Evolutionary conservation across 2,113 vertebrate genomes (phyloP).

Genomic region (Ranitomeya variabilis): DNA sequence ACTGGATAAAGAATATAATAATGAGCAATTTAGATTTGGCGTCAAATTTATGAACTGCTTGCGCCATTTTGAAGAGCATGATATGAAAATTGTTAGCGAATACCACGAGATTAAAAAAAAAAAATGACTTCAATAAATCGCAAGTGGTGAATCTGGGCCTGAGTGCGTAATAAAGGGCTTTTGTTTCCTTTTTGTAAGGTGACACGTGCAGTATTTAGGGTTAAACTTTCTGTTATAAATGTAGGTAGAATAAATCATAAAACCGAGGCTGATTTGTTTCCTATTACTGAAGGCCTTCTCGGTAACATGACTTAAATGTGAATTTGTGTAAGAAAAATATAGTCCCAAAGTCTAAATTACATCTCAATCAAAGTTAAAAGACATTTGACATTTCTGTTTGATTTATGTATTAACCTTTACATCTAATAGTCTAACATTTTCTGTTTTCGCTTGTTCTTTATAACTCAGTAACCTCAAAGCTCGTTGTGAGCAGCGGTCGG

Average conservation of each 20-base stretch:
- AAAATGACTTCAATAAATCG: no score
- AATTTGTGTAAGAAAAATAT: constrained; percentile 63
- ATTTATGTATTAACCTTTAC: constrained; percentile 79
- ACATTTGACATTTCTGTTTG: constrained; percentile 75
- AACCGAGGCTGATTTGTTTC: constrained; percentile 62
- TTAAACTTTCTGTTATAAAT: constrained; percentile 58
- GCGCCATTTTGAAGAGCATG: no score
- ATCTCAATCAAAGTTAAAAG: constrained; percentile 74
- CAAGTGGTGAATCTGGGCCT: no score
- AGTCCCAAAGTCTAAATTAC: constrained; percentile 68
- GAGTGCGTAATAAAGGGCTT: not conserved
- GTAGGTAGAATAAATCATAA: constrained; percentile 61
- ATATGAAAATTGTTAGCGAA: no score
- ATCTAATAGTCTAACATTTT: constrained; percentile 66
- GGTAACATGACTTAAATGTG: constrained; percentile 57
- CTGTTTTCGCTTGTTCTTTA: constrained; percentile 63
- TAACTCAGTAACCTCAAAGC: constrained; percentile 66
- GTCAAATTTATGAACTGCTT: no score
- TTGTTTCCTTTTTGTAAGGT: not conserved
- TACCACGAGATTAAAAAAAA: no score
- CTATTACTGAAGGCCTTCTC: constrained; percentile 58
- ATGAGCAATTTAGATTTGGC: no score
- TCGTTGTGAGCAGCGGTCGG: constrained; percentile 67
- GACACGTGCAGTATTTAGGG: not conserved
- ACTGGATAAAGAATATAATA: no score